phyloP scores from a whole-genome alignment of 2,888 invertebrate species.

The Mesochorus sp. region DNA sequence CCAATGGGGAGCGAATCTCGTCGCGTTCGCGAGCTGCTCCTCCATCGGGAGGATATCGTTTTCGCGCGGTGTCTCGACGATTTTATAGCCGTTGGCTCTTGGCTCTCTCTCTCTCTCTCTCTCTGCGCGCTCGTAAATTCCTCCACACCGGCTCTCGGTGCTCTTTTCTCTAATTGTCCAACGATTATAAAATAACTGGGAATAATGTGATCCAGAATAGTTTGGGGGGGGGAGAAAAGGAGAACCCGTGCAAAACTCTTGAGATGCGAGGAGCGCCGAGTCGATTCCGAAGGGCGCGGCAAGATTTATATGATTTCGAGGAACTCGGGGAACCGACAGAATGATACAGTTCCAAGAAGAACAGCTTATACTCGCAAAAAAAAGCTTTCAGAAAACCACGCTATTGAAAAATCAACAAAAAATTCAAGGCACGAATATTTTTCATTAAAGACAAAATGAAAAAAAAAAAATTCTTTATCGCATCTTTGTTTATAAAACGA shows the following conservation, averaged over 20 bases:
- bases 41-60: slow-evolving; percentile 42
- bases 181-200: slow-evolving; percentile 76
- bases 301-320: slow-evolving; percentile 30
- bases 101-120: no score
- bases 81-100: slow-evolving; percentile 76
- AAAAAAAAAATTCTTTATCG: neutral
- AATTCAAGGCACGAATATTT: neutral
- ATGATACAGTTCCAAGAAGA: slow-evolving; percentile 26
- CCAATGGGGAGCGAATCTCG: slow-evolving; percentile 29
- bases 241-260: neutral
- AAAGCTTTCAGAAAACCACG: neutral
- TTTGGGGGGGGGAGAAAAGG: slow-evolving; percentile 15
- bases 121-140: slow-evolving; percentile 75
- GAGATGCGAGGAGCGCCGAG: neutral
- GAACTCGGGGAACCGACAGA: slow-evolving; percentile 32
- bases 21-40: slow-evolving; percentile 17
- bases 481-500: no score
- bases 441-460: neutral
- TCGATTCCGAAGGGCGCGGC: neutral
- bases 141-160: slow-evolving; percentile 70
- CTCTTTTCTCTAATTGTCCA: slow-evolving; percentile 72
- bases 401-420: neutral
- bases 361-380: no score
- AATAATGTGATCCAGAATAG: slow-evolving; percentile 64
- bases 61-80: slow-evolving; percentile 66